phyloP scores from a whole-genome alignment of 2,113 vertebrate genomes.

The Perccottus glenii region DNA sequence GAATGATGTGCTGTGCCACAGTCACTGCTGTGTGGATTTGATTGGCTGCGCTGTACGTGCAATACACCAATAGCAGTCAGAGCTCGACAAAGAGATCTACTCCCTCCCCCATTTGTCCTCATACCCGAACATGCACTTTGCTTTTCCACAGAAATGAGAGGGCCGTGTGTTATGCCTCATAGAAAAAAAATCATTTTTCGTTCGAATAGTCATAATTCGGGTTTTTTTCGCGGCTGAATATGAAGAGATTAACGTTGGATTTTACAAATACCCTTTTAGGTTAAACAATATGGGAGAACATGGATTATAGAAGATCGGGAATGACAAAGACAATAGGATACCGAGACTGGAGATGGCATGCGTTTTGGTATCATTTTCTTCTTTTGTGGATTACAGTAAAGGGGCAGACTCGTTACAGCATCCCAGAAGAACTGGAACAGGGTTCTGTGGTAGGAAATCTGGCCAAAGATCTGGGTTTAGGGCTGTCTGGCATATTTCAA shows the following conservation, averaged over 20 bases:
- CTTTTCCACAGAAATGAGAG: conserved; percentile 25
- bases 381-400: conserved; percentile 76
- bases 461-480: conserved; percentile 85
- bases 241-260: background rate
- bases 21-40: background rate
- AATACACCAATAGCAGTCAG: conserved; percentile 34
- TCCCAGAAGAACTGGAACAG: conserved; percentile 79
- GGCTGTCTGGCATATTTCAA: conserved; percentile 80
- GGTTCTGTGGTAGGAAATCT: conserved; percentile 82
- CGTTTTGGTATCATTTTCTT: conserved; percentile 64
- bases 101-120: conserved; percentile 38
- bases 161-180: conserved; percentile 4
- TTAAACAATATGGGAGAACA: background rate
- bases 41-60: conserved; percentile 9
- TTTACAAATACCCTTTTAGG: background rate
- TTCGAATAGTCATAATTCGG: too few species aligned
- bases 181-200: too few species aligned
- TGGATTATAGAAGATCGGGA: too few species aligned
- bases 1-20: background rate
- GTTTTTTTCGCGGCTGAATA: background rate
- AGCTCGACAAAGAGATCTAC: conserved; percentile 60
- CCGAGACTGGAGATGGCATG: conserved; percentile 53
- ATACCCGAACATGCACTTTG: conserved; percentile 18
- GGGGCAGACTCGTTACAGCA: conserved; percentile 75
- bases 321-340: too few species aligned